Conservation (phyloP, 2,113 vertebrate species). For the Stigmatopora nigra region DNA sequence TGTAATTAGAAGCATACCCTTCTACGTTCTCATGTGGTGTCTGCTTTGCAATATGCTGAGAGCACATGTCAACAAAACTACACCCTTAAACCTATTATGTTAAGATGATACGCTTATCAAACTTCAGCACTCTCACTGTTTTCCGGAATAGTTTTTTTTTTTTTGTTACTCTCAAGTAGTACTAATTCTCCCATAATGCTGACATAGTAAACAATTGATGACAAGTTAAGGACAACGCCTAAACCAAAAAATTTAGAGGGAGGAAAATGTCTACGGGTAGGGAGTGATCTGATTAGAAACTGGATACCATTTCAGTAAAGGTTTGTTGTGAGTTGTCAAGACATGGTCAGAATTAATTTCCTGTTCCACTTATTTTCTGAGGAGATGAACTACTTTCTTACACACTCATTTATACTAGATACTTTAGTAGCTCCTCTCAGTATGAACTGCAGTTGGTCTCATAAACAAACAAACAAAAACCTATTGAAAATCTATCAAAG, state of each 20-base stretch:
- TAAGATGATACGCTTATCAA: constrained; percentile 30
- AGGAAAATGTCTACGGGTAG: background rate
- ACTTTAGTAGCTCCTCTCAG: too few species aligned
- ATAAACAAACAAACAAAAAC: too few species aligned
- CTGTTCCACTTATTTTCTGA: background rate
- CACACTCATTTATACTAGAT: too few species aligned
- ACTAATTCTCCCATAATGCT: background rate
- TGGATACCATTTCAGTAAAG: background rate
- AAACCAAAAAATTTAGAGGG: background rate
- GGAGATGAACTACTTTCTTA: background rate
- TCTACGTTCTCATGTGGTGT: background rate
- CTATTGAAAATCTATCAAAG: too few species aligned
- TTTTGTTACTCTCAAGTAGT: background rate
- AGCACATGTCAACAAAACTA: constrained; percentile 1
- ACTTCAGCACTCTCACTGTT: constrained; percentile 15
- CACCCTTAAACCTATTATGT: constrained; percentile 17
- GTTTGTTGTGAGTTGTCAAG: background rate
- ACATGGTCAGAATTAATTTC: background rate
- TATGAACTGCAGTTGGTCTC: too few species aligned
- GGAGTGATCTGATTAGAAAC: background rate
- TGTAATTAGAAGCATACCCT: background rate
- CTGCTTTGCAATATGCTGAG: constrained; percentile 16
- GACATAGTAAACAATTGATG: background rate
- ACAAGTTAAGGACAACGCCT: background rate
- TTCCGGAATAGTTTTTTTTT: constrained; percentile 15